These are phyloP conservation scores for Noctua janthe DNA, from an alignment of 2,888 invertebrate genomes.

Conservation along the genomic window DNA sequence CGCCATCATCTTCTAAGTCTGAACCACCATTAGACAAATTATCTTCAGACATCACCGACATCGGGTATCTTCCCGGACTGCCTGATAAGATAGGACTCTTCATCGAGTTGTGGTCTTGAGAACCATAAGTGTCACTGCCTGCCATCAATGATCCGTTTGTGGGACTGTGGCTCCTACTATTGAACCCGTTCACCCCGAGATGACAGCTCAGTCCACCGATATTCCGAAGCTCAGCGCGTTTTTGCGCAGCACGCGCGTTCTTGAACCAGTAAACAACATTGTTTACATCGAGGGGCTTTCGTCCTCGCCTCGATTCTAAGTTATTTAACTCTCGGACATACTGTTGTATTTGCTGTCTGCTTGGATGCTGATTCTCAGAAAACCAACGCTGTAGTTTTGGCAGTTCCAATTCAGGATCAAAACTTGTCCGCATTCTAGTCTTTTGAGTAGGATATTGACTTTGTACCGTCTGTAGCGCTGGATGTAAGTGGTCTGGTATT, in stretches of 20 bases:
- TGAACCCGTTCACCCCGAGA: constrained; percentile 92
- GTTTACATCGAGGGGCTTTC: constrained; percentile 98
- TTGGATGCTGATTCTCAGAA: constrained; percentile 98
- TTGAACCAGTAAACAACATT: constrained; percentile 99
- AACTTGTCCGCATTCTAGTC: constrained; percentile 98
- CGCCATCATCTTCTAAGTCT: constrained; percentile 93
- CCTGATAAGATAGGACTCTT: constrained; percentile 91
- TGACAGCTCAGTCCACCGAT: constrained; percentile 91
- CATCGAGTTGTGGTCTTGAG: constrained; percentile 90
- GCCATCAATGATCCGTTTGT: constrained; percentile 91
- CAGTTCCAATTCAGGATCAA: constrained; percentile 98
- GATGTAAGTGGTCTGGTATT: constrained; percentile 92
- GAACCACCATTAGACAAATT: constrained; percentile 92
- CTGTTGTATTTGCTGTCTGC: constrained; percentile 98
- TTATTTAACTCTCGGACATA: constrained; percentile 98
- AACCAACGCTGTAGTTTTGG: constrained; percentile 99
- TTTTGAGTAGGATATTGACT: constrained; percentile 95
- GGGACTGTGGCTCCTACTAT: constrained; percentile 92
- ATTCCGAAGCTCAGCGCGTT: constrained; percentile 95
- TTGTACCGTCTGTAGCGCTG: constrained; percentile 94
- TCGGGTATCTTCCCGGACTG: constrained; percentile 90
- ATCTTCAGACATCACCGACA: constrained; percentile 92
- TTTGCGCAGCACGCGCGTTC: constrained; percentile 98
- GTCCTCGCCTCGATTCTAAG: constrained; percentile 96
- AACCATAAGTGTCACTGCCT: constrained; percentile 91